Evolutionary conservation across 2,888 invertebrate genomes (phyloP).

Genomic region (Rhagophthalmus giganteus): DNA sequence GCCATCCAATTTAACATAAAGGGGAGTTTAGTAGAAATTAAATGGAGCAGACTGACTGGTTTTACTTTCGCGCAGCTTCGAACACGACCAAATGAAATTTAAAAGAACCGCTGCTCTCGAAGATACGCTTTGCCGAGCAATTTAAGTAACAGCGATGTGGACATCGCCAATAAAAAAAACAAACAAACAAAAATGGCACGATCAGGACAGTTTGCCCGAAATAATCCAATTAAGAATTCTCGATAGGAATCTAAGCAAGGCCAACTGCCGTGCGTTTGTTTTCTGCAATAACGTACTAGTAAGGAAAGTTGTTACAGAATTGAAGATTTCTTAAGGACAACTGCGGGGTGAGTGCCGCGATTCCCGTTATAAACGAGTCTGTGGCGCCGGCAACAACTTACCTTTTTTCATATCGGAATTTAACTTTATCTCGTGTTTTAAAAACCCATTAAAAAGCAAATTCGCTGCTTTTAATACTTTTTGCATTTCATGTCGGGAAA

Average conservation of each 20-base stretch:
- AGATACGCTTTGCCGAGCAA: background rate
- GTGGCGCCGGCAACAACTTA: constrained; percentile 41
- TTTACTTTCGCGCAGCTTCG: constrained; percentile 33
- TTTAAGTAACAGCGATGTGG: no score
- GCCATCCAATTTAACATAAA: constrained; percentile 11
- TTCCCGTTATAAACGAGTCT: constrained; percentile 42
- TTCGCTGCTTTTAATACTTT: no score
- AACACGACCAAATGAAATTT: constrained; percentile 20
- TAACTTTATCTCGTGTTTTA: background rate
- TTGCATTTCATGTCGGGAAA: no score
- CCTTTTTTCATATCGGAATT: constrained; percentile 9
- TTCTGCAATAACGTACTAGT: constrained; percentile 6
- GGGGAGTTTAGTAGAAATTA: constrained; percentile 18
- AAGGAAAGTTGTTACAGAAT: constrained; percentile 15
- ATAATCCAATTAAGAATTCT: no score
- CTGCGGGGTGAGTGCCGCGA: constrained; percentile 25
- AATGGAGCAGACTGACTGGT: constrained; percentile 35
- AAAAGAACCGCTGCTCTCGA: constrained; percentile 6
- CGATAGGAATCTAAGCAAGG: no score
- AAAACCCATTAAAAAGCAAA: background rate
- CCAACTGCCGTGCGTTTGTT: no score
- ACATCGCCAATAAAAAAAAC: no score
- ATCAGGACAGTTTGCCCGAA: no score
- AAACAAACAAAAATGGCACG: no score
- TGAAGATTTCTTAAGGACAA: no score